These are phyloP conservation scores for Cyprinodon variegatus DNA, from an alignment of 2,113 vertebrate genomes.

Conservation along the genomic window DNA sequence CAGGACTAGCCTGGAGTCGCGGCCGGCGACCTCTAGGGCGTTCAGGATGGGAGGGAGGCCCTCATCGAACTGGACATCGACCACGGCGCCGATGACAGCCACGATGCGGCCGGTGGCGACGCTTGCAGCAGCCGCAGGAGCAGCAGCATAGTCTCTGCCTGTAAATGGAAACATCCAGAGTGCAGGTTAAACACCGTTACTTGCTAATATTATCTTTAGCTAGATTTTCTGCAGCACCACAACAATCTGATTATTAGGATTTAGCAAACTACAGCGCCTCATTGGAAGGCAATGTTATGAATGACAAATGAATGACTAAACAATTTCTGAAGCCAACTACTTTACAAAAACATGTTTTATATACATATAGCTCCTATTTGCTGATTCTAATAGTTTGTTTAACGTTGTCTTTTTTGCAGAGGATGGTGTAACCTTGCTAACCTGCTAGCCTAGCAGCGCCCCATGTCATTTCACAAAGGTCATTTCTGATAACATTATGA, in stretches of 20 bases:
- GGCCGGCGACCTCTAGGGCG: conserved; percentile 90
- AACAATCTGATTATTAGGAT: background rate
- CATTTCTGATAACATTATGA: conserved; percentile 55
- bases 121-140: conserved; percentile 82
- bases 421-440: background rate
- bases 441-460: conserved; percentile 31
- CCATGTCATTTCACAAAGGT: conserved; percentile 80
- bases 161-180: background rate
- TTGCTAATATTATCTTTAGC: background rate
- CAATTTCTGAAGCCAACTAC: too few relatives aligned
- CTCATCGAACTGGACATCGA: conserved; percentile 98
- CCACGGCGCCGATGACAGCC: conserved; percentile 96
- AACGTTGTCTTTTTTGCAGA: background rate
- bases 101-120: conserved; percentile 86
- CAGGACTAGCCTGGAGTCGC: conserved; percentile 91
- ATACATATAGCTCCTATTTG: background rate
- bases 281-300: background rate
- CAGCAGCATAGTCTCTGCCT: conserved; percentile 91
- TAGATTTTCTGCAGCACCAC: background rate
- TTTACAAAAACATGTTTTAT: background rate
- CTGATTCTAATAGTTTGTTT: too few relatives aligned
- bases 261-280: background rate
- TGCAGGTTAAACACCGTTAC: background rate
- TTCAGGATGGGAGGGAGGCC: conserved; percentile 95
- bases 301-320: background rate